Base-by-base conservation (phyloP, 2,888 invertebrate genomes). In the Dromius quadrimaculatus region DNA sequence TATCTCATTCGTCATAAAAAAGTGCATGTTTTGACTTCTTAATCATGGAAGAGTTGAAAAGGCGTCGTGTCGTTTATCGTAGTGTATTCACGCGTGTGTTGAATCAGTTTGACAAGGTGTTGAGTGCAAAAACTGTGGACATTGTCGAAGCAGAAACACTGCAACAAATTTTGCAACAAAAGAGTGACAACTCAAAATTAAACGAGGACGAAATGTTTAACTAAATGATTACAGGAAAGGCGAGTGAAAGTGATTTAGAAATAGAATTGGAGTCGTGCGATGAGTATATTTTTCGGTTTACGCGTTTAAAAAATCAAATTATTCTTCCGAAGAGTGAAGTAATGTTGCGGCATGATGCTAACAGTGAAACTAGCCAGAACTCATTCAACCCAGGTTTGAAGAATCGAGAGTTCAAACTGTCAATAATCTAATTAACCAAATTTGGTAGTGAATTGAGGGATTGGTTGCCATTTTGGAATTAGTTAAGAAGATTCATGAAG, bases 381-480 rank as follows among this genome's bases (percentile, higher is more conserved):
- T 2, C 36, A 2, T 11, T 2, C 9, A 36, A 2, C 4, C 2
- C 36, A 2, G 36, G 9, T 36, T 36, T 11, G 9, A 36, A 36
- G 9, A 36, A 45, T 2, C 17, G 50, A 17, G 6, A 61, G 45
- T 34, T 69, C 2, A 61, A 69, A 36, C 32, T 69, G 8, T 61
- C 69, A 13, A 13, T 43, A 43, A 54, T 69, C 9, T 23, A 65
- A 38, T 23, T 41, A 6, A 22, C n/a, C n/a, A 63, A 63, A 32
- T 62, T 62, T 38, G 19, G 62, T 38, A 38, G 57, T 68, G 68
- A 68, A 2, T n/a, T 68, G 17, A 22, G 38, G 6, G 68, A 68
- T 9, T 68, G 68, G 68, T 23, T 68, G 15, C 41, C 68, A 1
- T 68, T 68, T 68, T 68, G 68, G 68, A 68, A 57, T 23, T 8